A percentile compares a stretch with the other conserved stretches of the same genome.
Evolutionary conservation across 2,113 vertebrate genomes (phyloP).

Genomic region (Alces alces): DNA sequence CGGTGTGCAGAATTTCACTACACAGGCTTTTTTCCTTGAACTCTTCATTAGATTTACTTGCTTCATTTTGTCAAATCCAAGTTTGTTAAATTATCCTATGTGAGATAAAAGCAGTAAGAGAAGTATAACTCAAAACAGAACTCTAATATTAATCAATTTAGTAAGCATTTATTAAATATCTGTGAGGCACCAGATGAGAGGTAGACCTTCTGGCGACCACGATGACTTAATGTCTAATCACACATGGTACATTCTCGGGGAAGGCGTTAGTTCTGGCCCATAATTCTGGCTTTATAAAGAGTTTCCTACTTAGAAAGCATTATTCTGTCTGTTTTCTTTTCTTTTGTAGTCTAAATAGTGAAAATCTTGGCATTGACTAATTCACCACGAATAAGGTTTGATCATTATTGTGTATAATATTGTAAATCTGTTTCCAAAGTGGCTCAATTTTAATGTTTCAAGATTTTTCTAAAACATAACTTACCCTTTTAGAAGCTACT

Average conservation of each 20-base stretch:
- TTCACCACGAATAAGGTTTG: neutral
- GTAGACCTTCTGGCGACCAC: neutral
- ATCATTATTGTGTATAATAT: neutral
- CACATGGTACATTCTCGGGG: neutral
- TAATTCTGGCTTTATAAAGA: neutral
- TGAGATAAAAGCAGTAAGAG: neutral
- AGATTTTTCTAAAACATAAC: slow-evolving; percentile 25
- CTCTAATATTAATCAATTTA: slow-evolving; percentile 7
- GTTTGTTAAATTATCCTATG: neutral
- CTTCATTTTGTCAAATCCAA: neutral
- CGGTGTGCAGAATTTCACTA: neutral
- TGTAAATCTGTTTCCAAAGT: neutral
- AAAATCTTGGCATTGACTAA: neutral
- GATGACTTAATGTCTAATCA: neutral
- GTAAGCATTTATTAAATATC: neutral
- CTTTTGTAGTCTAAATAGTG: neutral
- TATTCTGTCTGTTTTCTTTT: neutral
- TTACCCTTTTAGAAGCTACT: neutral
- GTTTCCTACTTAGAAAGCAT: neutral
- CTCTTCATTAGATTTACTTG: neutral
- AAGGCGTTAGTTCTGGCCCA: neutral
- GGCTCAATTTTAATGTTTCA: slow-evolving; percentile 19
- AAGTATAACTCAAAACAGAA: neutral
- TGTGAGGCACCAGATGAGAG: neutral
- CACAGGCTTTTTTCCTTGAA: neutral